A percentile compares a stretch with the other conserved stretches of the same genome.
These are phyloP conservation scores for Drosophila nr. medialis DNA, from an alignment of 2,888 invertebrate species.

Conservation along the genomic window DNA sequence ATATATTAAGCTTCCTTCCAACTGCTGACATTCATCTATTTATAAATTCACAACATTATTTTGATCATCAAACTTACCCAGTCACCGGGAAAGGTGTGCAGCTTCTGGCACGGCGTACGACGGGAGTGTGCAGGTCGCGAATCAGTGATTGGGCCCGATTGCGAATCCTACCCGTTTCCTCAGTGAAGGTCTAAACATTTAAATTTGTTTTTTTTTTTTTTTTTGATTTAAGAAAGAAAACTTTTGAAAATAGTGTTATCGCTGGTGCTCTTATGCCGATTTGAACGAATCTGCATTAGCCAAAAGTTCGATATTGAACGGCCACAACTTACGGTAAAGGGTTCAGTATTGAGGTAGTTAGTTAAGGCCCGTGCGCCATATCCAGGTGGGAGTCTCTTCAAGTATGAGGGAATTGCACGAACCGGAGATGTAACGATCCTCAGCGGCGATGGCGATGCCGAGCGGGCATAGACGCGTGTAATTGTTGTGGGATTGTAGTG, in stretches of 20 bases:
- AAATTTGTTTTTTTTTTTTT: constrained; percentile 11
- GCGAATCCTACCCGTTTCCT: constrained; percentile 92
- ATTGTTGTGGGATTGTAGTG: constrained; percentile 78
- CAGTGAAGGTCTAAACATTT: constrained; percentile 90
- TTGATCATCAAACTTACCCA: constrained; percentile 71
- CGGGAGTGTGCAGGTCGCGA: constrained; percentile 90
- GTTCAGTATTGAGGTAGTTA: constrained; percentile 91
- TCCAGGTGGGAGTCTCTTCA: constrained; percentile 88
- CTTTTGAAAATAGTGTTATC: background rate
- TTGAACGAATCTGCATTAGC: background rate
- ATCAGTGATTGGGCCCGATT: constrained; percentile 91
- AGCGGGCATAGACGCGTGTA: constrained; percentile 77
- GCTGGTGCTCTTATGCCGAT: background rate
- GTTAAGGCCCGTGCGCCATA: constrained; percentile 89
- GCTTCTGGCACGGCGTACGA: constrained; percentile 89
- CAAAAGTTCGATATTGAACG: constrained; percentile 13
- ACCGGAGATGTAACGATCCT: constrained; percentile 80
- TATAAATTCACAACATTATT: background rate
- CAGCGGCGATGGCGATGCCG: constrained; percentile 76
- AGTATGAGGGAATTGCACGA: constrained; percentile 88
- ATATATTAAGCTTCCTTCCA: background rate
- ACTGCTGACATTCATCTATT: background rate
- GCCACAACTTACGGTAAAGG: constrained; percentile 88
- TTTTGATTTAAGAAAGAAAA: constrained; percentile 6
- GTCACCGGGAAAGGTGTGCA: constrained; percentile 84